Evolutionary conservation across 2,797 vertebrate genomes (phyloP), one percentile per base, ranked within the genome.

Genomic region (Sylvia borin): DNA sequence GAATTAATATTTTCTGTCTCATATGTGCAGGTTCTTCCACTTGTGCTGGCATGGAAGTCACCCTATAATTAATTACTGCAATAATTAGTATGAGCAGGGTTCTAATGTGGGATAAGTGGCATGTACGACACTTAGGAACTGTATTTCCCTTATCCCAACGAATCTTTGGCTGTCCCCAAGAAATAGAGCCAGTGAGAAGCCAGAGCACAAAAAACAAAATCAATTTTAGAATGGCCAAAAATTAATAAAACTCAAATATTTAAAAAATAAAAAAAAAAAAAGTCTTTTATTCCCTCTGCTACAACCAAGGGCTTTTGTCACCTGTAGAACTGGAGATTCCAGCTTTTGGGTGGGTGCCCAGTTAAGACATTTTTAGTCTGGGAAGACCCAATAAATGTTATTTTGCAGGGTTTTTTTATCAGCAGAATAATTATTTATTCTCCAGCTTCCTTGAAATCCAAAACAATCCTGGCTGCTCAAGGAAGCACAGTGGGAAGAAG

Each of bases 101-200:
- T 65, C 21, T 48, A 38, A n/a, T 10, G 4, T 1, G 22, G 22
- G 19, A 26, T 62, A 74, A 66, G 0, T 32, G 36, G 6, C 25
- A 64, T 0, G 0, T 8, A 36, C 26, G 13, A 40, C 68, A 26
- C 20, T 79, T 26, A 27, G 1, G 21, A 71, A 43, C 7, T 6
- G 19, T 4, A 22, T 47, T 74, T 70, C 64, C 31, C 29, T 83
- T 40, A 42, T 74, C 48, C 22, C 25, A 38, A 73, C 9, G 70
- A 36, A 62, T 42, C 53, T 48, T 24, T 38, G 19, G 43, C 48
- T 53, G 10, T 9, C 16, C 16, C 36, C 12, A 60, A 24, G 21
- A 90, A 77, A 74, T 53, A 14, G 11, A 53, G 9, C 16, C 40
- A 48, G 21, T 40, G 22, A 20, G n/a, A 72, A 87, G 32, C 26